phyloP scores from a whole-genome alignment of 92 coral and sea anemone species.

The Epizoanthus scotinus region DNA sequence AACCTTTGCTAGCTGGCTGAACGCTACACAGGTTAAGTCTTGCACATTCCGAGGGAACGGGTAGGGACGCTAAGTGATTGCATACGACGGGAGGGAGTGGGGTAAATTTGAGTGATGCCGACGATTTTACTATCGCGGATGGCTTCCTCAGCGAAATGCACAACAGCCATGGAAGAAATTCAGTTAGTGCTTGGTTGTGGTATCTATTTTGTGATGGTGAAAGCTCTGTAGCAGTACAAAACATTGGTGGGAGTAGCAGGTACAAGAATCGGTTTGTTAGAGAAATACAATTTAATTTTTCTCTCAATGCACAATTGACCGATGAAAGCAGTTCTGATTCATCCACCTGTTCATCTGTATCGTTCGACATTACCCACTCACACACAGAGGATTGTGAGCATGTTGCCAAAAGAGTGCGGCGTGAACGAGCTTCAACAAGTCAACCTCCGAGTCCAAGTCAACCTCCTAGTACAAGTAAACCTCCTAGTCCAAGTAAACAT shows the following conservation, averaged over 20 bases:
- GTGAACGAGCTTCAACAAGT: background rate
- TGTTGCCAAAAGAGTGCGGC: conserved; percentile 11
- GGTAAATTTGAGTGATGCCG: no score
- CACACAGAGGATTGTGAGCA: background rate
- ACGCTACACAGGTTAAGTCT: no score
- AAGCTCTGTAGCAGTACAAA: background rate
- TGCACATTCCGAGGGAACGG: no score
- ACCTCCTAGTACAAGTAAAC: no score
- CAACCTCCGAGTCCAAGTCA: no score
- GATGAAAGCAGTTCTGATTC: background rate
- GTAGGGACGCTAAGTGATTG: no score
- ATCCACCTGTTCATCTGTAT: no score
- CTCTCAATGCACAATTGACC: background rate
- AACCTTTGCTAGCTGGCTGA: no score
- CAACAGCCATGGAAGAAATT: conserved; percentile 21
- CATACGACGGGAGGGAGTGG: no score
- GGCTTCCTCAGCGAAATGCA: conserved; percentile 15
- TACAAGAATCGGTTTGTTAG: background rate
- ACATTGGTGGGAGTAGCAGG: conserved; percentile 1
- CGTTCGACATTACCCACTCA: no score
- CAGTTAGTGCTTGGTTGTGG: background rate
- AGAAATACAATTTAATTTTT: background rate
- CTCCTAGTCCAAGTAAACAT: background rate
- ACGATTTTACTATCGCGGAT: background rate
- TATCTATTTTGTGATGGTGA: conserved; percentile 1